A percentile compares a stretch with the other conserved stretches of the same genome.
These are phyloP conservation scores for Dreissena rostriformis DNA, from an alignment of 1,140 invertebrate genomes.

Conservation along the genomic window DNA sequence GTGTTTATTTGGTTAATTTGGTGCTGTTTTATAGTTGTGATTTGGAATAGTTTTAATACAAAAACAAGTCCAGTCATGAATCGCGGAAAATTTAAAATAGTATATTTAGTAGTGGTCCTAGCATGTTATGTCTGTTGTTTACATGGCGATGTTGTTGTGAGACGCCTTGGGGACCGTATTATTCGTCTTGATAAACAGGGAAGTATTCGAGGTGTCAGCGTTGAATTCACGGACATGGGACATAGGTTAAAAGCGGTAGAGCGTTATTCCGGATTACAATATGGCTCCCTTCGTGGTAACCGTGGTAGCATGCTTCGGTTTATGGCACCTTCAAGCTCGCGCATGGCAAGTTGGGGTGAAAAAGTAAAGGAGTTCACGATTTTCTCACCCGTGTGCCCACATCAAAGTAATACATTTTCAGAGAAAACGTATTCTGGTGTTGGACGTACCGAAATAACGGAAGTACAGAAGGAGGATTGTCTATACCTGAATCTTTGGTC, in stretches of 20 bases:
- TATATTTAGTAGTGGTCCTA: neutral
- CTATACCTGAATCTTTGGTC: conserved; percentile 98
- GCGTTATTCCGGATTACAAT: conserved; percentile 96
- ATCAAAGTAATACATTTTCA: conserved; percentile 91
- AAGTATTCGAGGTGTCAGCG: conserved; percentile 92
- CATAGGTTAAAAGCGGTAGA: conserved; percentile 92
- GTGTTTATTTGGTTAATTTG: too few relatives aligned
- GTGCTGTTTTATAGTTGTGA: too few relatives aligned
- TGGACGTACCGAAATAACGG: conserved; percentile 87
- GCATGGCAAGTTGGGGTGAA: conserved; percentile 76
- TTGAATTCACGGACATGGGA: conserved; percentile 88
- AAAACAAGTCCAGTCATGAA: too few relatives aligned
- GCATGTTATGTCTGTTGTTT: neutral
- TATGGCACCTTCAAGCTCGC: conserved; percentile 95
- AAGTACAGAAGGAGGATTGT: conserved; percentile 97
- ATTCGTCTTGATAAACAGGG: conserved; percentile 84
- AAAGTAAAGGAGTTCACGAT: conserved; percentile 89
- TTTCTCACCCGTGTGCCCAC: conserved; percentile 89
- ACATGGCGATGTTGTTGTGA: conserved; percentile 3
- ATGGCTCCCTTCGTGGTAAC: conserved; percentile 89
- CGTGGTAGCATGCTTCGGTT: conserved; percentile 94
- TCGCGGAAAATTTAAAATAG: too few relatives aligned
- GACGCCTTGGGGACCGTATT: conserved; percentile 26
- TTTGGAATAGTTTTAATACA: too few relatives aligned
- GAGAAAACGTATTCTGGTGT: conserved; percentile 85